phyloP scores from a whole-genome alignment of 1,140 invertebrate species.

The Aphelenchoides fujianensis region DNA sequence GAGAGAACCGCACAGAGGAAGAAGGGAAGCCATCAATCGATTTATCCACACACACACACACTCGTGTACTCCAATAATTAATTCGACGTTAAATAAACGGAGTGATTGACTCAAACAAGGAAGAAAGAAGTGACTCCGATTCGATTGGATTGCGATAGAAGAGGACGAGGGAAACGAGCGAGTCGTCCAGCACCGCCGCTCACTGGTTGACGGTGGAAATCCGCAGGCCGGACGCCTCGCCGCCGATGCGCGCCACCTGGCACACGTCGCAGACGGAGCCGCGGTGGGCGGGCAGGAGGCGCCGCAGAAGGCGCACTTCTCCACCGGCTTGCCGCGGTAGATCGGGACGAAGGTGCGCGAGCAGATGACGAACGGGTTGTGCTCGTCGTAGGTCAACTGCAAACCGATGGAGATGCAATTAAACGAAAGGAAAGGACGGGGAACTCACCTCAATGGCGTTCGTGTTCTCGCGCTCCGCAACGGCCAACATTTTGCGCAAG shows the following conservation, averaged over 20 bases:
- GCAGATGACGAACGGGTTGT: constrained; percentile 95
- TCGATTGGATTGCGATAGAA: too few relatives aligned
- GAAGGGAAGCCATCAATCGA: too few relatives aligned
- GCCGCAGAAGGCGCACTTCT: constrained; percentile 88
- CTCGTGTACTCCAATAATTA: too few relatives aligned
- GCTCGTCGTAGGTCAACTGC: constrained; percentile 78
- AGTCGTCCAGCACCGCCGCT: too few relatives aligned
- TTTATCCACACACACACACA: too few relatives aligned
- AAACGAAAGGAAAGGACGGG: constrained; percentile 13
- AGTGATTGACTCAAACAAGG: too few relatives aligned
- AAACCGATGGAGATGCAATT: constrained; percentile 18
- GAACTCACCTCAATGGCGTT: constrained; percentile 52
- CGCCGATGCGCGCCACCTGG: constrained; percentile 83
- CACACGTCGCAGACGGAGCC: constrained; percentile 81
- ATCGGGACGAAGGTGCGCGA: constrained; percentile 85
- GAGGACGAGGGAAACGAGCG: too few relatives aligned
- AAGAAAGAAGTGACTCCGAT: too few relatives aligned
- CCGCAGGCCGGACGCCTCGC: constrained; percentile 79
- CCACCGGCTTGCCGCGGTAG: constrained; percentile 87
- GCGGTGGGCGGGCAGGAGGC: constrained; percentile 81
- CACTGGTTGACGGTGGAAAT: constrained; percentile 67
- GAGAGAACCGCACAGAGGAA: too few relatives aligned
- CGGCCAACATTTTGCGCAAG: constrained; percentile 80
- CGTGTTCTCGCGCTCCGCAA: constrained; percentile 52
- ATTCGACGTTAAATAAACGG: too few relatives aligned